Conservation (phyloP, 2,113 vertebrate genomes). For the Phaethon lepturus region DNA sequence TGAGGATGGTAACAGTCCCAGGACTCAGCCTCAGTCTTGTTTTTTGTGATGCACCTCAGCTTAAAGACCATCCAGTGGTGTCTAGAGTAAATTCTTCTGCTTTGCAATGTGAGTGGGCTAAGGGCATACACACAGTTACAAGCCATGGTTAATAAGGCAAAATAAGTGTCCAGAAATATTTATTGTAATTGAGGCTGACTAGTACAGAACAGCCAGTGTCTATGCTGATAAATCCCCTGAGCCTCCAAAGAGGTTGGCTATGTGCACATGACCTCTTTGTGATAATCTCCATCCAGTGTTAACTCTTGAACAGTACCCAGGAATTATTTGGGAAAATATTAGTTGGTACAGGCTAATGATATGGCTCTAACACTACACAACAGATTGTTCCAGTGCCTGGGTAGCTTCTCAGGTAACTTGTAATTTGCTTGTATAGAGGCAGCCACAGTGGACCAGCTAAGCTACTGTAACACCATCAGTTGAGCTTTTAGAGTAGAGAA, state of each 20-base stretch:
- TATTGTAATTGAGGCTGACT: background rate
- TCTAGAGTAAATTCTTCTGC: background rate
- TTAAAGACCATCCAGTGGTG: background rate
- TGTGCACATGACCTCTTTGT: background rate
- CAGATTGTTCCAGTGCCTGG: background rate
- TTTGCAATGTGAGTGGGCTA: background rate
- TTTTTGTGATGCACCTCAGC: background rate
- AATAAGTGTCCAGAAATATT: background rate
- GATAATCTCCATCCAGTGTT: background rate
- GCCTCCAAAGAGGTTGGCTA: background rate
- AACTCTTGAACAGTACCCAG: background rate
- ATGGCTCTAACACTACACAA: rapidly evolving
- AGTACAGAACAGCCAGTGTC: background rate
- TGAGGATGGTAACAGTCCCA: background rate
- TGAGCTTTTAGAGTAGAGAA: background rate
- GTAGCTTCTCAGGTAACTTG: background rate
- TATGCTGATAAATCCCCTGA: background rate
- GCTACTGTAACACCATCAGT: background rate
- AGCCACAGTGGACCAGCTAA: background rate
- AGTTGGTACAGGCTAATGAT: background rate
- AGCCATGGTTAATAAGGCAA: background rate
- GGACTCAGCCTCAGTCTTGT: background rate
- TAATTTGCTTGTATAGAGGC: background rate
- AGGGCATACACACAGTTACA: background rate
- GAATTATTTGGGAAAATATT: background rate